Evolutionary conservation across 2,888 invertebrate genomes (phyloP), one percentile per base, ranked within the genome.

Genomic region (Drosophila mulleri): DNA sequence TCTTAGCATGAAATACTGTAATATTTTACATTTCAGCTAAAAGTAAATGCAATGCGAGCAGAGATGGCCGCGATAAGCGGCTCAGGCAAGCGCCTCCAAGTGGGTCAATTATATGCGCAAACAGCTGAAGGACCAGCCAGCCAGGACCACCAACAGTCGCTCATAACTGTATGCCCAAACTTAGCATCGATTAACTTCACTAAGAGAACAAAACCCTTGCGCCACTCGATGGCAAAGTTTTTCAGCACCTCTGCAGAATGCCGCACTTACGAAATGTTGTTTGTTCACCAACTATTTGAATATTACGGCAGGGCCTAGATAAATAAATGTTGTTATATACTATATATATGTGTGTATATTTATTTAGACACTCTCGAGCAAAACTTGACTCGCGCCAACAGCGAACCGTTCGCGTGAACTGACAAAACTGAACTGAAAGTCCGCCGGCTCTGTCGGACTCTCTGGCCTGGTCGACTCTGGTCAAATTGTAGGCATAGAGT

Each of bases 31-130:
- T 59, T 71, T 56, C 54, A 61, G 56, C 73, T 61, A 42, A 69
- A 72, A 67, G 84, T 68, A 86, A 83, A 75, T 75, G 67, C 75
- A 74, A 69, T 66, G 72, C 64, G 63, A 44, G 29, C 29, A 37
- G 35, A 66, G 80, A 83, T 80, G 74, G 58, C 48, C 52, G 50
- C 85, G 82, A 84, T 82, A 82, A 84, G 64, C 62, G n/a, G 26
- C 20, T 42, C 53, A 39, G 58, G 35, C 54, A 62, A 70, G 53
- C 50, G 45, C 52, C 41, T 47, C 67, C 83, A 86, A 86, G 71
- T 86, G 72, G 86, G 88, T 86, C 80, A 86, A 86, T 88, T 77
- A 77, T 78, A 86, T 90, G 86, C 86, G 83, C 70, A 61, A 60
- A 68, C 61, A 67, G 72, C 64, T 62, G 64, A 67, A 48, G 23